Evolutionary conservation across 2,797 vertebrate genomes (phyloP), one percentile per base, ranked within the genome.

Genomic region (Halcyon leucocephala): DNA sequence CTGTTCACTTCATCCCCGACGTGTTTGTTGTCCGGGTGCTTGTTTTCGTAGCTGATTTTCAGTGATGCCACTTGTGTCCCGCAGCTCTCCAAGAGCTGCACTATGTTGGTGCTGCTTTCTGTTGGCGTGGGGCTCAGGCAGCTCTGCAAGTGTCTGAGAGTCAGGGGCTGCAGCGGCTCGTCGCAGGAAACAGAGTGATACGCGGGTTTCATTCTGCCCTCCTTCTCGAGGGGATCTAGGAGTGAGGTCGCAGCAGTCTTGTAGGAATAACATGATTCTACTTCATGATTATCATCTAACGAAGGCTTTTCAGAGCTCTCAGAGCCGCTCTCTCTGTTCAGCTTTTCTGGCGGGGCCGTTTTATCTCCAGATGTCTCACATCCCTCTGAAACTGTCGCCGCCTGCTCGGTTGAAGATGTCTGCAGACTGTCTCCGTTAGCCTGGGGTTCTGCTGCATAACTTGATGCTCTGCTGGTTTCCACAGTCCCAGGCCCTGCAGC

Each of bases 1-100:
- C 18, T 91, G 44, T 82, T 96, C 37, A 44, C 61, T 73, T 97
- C 96, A 51, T 95, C 97, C 37, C 91, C 83, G 0, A 69, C 60
- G 64, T 46, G 72, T 90, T 91, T 96, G 26, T 93, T 81, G 41
- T 94, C 76, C 10, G 80, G 29, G 42, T 60, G 37, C 41, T 95
- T 90, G 58, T 85, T 93, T 35, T 96, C 97, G 21, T 97, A 95
- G 70, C 77, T 95, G 65, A 98, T 97, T 64, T 98, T 97, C 90
- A 98, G 42, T 14, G 98, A 98, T 83, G 98, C 97, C 74, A 98
- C 93, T n/a, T 97, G 97, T 39, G 97, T 95, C 42, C 98, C 96
- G 60, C 98, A 98, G 64, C 41, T 96, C 71, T 98, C 97, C 46
- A 98, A 71, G 57, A 97, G 74, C n/a, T 98, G 96, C 39, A 97